Percentiles rank a stretch among this genome's conserved stretches.
phyloP scores from a whole-genome alignment of 2,113 vertebrate species.

The Oryzias curvinotus region DNA sequence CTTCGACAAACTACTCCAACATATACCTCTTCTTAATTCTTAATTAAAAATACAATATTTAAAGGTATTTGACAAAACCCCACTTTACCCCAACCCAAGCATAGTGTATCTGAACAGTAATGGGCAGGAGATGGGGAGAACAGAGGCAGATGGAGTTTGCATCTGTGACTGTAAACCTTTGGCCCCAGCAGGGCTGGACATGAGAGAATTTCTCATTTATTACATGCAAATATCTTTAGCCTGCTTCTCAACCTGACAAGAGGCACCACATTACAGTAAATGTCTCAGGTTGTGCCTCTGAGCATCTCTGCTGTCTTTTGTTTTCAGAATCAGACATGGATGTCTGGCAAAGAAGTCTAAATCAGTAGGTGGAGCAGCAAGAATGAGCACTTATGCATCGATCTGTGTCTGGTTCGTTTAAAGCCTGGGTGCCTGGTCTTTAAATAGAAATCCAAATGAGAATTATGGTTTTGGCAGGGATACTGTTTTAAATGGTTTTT shows the following conservation, averaged over 20 bases:
- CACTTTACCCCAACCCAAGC: background rate
- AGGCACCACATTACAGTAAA: slow-evolving; percentile 47
- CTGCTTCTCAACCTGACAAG: slow-evolving; percentile 65
- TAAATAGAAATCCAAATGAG: too few relatives aligned
- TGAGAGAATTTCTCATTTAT: slow-evolving; percentile 71
- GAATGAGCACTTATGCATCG: background rate
- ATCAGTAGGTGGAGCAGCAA: slow-evolving; percentile 2
- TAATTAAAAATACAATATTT: background rate
- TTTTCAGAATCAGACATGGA: slow-evolving; percentile 12
- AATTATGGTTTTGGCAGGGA: too few relatives aligned
- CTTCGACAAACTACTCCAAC: too few relatives aligned
- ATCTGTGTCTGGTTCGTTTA: slow-evolving; percentile 1
- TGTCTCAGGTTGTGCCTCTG: slow-evolving; percentile 42
- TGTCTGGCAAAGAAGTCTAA: slow-evolving; percentile 16
- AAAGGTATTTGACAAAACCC: background rate
- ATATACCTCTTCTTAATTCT: too few relatives aligned
- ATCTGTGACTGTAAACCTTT: slow-evolving; percentile 75
- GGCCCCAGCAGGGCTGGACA: slow-evolving; percentile 57
- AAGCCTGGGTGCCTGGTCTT: background rate
- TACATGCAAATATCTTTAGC: slow-evolving; percentile 72
- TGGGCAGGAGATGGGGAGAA: slow-evolving; percentile 24
- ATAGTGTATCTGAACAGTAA: slow-evolving; percentile 15
- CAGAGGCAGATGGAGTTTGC: slow-evolving; percentile 72
- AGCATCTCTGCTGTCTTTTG: slow-evolving; percentile 33
- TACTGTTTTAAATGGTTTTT: background rate